Evolutionary conservation across 2,888 invertebrate genomes (phyloP).

Genomic region (Drosophila mimetica): DNA sequence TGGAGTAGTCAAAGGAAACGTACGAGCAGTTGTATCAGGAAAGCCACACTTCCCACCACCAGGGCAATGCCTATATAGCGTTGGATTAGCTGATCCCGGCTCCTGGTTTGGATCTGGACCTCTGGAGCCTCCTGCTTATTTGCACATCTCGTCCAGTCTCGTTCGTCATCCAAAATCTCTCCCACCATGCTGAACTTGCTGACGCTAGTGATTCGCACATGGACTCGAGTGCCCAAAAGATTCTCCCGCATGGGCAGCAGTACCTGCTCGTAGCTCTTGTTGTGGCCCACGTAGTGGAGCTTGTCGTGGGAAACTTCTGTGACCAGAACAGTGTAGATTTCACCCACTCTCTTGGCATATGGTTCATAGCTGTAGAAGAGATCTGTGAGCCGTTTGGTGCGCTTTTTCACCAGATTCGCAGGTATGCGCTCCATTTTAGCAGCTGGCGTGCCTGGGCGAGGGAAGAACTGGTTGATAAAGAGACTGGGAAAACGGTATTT

Average conservation of each 20-base stretch:
- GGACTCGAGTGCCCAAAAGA: constrained; percentile 92
- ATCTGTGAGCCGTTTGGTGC: constrained; percentile 94
- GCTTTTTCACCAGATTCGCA: constrained; percentile 93
- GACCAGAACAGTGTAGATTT: constrained; percentile 90
- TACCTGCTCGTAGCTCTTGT: constrained; percentile 97
- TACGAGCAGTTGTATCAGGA: constrained; percentile 57
- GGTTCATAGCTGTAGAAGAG: constrained; percentile 95
- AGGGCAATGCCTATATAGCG: constrained; percentile 79
- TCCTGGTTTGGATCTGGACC: not conserved
- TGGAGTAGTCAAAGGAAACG: constrained; percentile 43
- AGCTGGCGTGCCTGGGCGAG: constrained; percentile 97
- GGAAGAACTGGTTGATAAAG: constrained; percentile 99
- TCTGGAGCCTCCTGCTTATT: constrained; percentile 21
- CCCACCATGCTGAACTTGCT: constrained; percentile 92
- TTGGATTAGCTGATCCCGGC: constrained; percentile 25
- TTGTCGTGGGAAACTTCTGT: constrained; percentile 97
- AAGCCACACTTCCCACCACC: constrained; percentile 83
- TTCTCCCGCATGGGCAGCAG: constrained; percentile 91
- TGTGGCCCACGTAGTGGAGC: constrained; percentile 96
- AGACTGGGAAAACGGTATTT: constrained; percentile 96
- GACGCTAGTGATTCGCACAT: constrained; percentile 89
- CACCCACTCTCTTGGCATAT: constrained; percentile 88
- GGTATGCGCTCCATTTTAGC: constrained; percentile 94
- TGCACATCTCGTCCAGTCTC: constrained; percentile 84
- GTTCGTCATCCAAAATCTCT: constrained; percentile 87